Percentiles rank a stretch among this genome's conserved stretches.
Evolutionary conservation across 37 sponge, comb jelly and placozoan species (phyloP).

Genomic region (Eunapius fragilis): DNA sequence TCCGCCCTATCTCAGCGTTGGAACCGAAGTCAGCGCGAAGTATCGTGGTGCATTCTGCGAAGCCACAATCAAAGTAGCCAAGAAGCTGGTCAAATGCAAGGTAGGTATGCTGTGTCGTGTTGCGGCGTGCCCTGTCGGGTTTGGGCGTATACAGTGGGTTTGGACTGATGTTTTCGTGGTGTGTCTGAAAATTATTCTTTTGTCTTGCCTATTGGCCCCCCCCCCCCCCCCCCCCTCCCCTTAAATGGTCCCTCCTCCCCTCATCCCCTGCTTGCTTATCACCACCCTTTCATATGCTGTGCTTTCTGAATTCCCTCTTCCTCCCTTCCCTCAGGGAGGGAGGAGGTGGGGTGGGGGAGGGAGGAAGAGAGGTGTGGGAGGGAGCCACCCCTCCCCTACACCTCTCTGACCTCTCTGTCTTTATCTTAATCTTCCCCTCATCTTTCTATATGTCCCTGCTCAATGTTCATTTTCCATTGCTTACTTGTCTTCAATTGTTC

Average conservation of each 20-base stretch:
- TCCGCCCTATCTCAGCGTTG: conserved; percentile 77
- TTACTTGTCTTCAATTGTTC: not conserved
- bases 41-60: conserved; percentile 97
- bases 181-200: not conserved
- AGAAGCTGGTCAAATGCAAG: conserved; percentile 87
- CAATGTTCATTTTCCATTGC: not conserved
- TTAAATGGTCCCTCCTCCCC: too few species aligned
- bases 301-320: too few species aligned
- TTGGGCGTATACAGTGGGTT: not conserved
- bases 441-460: too few species aligned
- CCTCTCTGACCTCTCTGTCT: not conserved
- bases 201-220: not conserved
- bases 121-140: not conserved
- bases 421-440: not conserved
- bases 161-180: not conserved
- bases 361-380: too few species aligned
- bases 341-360: too few species aligned
- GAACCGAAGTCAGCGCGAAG: conserved; percentile 97
- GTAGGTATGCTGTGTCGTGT: conserved; percentile 31
- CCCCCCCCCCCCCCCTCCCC: not conserved
- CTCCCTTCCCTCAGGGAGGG: too few species aligned
- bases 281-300: too few species aligned
- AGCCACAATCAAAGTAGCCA: conserved; percentile 87
- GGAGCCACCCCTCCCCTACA: not conserved
- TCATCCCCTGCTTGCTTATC: too few species aligned